Evolutionary conservation across 2,888 invertebrate species (phyloP).

Genomic region (Lacanobia oleracea): DNA sequence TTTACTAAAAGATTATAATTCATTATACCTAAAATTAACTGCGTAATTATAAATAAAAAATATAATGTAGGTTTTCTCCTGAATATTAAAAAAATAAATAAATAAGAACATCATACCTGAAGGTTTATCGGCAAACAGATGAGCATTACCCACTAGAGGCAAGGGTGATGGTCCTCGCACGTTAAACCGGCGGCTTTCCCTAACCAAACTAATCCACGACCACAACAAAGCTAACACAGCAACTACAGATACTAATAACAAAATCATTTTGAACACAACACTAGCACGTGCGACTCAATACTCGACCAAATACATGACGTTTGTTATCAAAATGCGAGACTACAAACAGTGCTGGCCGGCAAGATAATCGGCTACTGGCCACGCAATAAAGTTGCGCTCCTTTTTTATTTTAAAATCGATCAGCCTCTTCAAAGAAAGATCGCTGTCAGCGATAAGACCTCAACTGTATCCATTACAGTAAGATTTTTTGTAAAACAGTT

Average conservation of each 20-base stretch:
- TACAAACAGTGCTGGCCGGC: conserved; percentile 19
- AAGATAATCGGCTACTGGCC: conserved; percentile 31
- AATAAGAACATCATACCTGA: conserved; percentile 71
- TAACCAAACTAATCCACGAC: conserved; percentile 75
- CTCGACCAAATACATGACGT: conserved; percentile 46
- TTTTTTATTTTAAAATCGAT: too few relatives aligned
- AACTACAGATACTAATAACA: conserved; percentile 59
- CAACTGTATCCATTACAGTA: too few relatives aligned
- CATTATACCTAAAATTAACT: not conserved
- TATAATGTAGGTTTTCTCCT: too few relatives aligned
- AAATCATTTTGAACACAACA: conserved; percentile 76
- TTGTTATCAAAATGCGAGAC: conserved; percentile 44
- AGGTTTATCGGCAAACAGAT: conserved; percentile 84
- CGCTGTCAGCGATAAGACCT: too few relatives aligned
- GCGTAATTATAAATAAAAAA: too few relatives aligned
- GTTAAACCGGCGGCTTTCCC: conserved; percentile 67
- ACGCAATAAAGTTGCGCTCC: conserved; percentile 11
- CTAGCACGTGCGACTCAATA: conserved; percentile 66
- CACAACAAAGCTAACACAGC: conserved; percentile 61
- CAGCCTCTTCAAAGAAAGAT: too few relatives aligned
- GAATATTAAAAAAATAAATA: too few relatives aligned
- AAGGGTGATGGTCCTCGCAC: conserved; percentile 78
- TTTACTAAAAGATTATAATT: not conserved
- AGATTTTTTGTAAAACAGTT: too few relatives aligned
- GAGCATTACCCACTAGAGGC: conserved; percentile 89